Percentiles rank a stretch among this genome's conserved stretches.
phyloP scores from a whole-genome alignment of 2,113 vertebrate species.

The Columba janthina region DNA sequence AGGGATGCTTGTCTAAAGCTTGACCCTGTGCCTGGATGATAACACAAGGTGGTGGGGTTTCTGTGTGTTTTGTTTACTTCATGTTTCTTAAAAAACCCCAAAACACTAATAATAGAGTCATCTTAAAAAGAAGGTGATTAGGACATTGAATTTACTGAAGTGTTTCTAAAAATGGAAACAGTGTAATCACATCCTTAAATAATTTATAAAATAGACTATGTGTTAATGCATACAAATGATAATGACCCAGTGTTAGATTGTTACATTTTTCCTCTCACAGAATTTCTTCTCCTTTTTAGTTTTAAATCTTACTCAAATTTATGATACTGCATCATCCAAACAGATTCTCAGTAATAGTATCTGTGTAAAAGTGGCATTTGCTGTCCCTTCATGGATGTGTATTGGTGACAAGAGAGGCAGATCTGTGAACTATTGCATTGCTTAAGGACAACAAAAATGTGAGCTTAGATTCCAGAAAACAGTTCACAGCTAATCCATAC shows the following conservation, averaged over 20 bases:
- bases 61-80: too few species aligned
- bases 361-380: background rate
- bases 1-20: background rate
- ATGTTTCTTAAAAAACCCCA: background rate
- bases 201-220: background rate
- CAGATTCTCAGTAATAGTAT: background rate
- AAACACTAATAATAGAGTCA: background rate
- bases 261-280: background rate
- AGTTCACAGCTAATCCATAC: background rate
- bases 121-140: background rate
- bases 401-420: background rate
- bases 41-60: background rate
- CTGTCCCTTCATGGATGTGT: background rate
- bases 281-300: background rate
- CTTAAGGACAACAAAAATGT: background rate
- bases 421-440: background rate
- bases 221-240: background rate
- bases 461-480: background rate
- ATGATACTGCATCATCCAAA: background rate
- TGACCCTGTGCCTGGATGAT: background rate
- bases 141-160: background rate
- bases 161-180: background rate
- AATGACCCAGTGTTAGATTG: background rate
- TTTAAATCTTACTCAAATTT: background rate
- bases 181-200: background rate